A percentile compares a stretch with the other conserved stretches of the same genome.
Conservation (phyloP, 1,140 invertebrate genomes). For the Drosophila pruinosa region DNA sequence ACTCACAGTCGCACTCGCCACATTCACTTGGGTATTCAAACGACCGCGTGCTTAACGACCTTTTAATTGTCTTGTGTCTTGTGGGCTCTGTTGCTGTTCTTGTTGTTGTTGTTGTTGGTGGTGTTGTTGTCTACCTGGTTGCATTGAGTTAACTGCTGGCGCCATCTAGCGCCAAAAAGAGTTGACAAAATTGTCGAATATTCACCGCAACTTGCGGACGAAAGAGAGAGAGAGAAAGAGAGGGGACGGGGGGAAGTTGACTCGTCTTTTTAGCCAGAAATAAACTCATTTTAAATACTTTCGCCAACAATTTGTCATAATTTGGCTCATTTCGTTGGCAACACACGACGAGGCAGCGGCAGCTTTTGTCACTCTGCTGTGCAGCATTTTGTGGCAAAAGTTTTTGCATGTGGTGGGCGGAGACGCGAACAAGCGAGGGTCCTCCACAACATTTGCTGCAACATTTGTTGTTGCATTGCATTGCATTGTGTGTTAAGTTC, state of each 20-base stretch:
- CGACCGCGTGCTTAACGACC: slow-evolving; percentile 65
- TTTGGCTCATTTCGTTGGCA: slow-evolving; percentile 76
- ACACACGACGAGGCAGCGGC: slow-evolving; percentile 66
- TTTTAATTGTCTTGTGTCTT: slow-evolving; percentile 68
- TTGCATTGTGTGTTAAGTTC: slow-evolving; percentile 75
- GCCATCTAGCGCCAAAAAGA: slow-evolving; percentile 30
- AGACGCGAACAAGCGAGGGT: too few relatives aligned
- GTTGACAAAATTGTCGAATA: slow-evolving; percentile 40
- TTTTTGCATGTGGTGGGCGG: slow-evolving; percentile 30
- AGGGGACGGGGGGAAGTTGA: too few relatives aligned
- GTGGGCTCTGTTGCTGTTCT: slow-evolving; percentile 1
- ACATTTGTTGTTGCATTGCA: slow-evolving; percentile 33
- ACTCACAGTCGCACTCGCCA: not conserved
- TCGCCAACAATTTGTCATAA: slow-evolving; percentile 80
- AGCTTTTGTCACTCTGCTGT: not conserved
- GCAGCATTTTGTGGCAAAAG: slow-evolving; percentile 33
- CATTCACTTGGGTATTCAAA: slow-evolving; percentile 49
- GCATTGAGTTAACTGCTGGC: slow-evolving; percentile 30
- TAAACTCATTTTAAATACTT: slow-evolving; percentile 81
- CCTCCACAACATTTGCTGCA: too few relatives aligned
- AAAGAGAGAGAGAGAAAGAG: not conserved
- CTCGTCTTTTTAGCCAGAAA: slow-evolving; percentile 35
- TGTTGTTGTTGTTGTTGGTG: not conserved
- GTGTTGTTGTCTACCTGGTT: slow-evolving; percentile 10
- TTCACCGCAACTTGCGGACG: slow-evolving; percentile 16